Percentiles rank a stretch among this genome's conserved stretches.
Conservation (phyloP, 2,888 invertebrate genomes). For the Diarsia dahlii region DNA sequence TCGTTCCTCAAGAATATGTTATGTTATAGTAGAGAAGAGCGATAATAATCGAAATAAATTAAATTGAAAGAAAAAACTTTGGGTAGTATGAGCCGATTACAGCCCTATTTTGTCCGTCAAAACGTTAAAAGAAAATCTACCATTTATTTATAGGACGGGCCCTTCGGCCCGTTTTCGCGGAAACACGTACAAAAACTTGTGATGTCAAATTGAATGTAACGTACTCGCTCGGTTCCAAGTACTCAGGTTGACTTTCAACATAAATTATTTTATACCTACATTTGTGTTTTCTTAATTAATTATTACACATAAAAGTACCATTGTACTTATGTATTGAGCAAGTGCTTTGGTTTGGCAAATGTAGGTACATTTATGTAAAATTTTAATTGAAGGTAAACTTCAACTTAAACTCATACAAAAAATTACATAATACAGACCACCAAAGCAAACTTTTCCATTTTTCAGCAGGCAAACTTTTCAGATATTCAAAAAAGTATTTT, state of each 20-base stretch:
- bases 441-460: neutral
- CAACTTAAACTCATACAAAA: neutral
- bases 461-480: neutral
- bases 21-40: neutral
- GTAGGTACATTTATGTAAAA: neutral
- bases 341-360: neutral
- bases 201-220: constrained; percentile 25
- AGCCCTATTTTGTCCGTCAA: constrained; percentile 11
- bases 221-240: neutral
- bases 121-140: constrained; percentile 21
- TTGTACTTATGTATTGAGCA: neutral
- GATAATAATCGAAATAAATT: constrained; percentile 20
- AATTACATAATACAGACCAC: neutral
- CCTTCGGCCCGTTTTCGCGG: too few species aligned
- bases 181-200: constrained; percentile 5
- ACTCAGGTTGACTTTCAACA: constrained; percentile 6
- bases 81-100: constrained; percentile 20
- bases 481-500: constrained; percentile 27
- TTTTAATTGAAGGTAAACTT: neutral
- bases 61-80: constrained; percentile 20
- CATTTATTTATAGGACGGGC: constrained; percentile 7
- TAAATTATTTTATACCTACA: neutral
- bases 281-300: neutral
- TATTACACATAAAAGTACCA: neutral
- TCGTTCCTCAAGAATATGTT: too few species aligned